phyloP scores from a whole-genome alignment of 2,888 invertebrate genomes.

The Petrolisthes cinctipes region DNA sequence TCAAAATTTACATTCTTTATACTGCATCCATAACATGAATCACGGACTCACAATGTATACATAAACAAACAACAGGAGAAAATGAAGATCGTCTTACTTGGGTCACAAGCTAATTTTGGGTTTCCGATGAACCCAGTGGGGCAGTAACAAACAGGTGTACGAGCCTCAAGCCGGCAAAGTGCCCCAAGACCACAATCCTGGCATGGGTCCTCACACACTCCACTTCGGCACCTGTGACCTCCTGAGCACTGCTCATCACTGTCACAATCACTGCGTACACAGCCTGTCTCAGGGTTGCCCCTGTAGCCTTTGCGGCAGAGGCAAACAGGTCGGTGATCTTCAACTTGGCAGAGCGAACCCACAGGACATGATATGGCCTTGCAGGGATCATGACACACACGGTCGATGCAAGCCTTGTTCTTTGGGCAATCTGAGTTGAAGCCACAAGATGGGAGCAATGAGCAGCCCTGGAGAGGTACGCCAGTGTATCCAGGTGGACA shows the following conservation, averaged over 20 bases:
- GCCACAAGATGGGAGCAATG: constrained; percentile 57
- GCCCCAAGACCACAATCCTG: constrained; percentile 86
- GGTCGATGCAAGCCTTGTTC: constrained; percentile 78
- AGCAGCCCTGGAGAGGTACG: constrained; percentile 64
- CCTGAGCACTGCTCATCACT: constrained; percentile 81
- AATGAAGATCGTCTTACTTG: constrained; percentile 63
- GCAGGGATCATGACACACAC: constrained; percentile 88
- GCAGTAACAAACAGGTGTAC: constrained; percentile 85
- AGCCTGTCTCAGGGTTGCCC: constrained; percentile 85
- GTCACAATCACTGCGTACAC: constrained; percentile 75
- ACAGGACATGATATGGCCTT: constrained; percentile 68
- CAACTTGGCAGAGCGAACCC: constrained; percentile 74
- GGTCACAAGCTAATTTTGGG: constrained; percentile 76
- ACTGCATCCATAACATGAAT: too few species aligned
- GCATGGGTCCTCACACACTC: constrained; percentile 83
- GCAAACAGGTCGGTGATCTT: constrained; percentile 86
- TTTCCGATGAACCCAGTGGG: constrained; percentile 85
- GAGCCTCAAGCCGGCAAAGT: constrained; percentile 79
- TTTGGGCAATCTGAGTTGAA: constrained; percentile 67
- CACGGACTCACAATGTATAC: too few species aligned
- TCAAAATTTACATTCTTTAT: too few species aligned
- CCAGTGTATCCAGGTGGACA: constrained; percentile 91
- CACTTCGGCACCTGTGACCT: constrained; percentile 79
- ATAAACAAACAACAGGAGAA: neutral
- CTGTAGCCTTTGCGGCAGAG: constrained; percentile 85